phyloP scores from a whole-genome alignment of 2,113 vertebrate genomes.

The Nothoprocta pentlandii region DNA sequence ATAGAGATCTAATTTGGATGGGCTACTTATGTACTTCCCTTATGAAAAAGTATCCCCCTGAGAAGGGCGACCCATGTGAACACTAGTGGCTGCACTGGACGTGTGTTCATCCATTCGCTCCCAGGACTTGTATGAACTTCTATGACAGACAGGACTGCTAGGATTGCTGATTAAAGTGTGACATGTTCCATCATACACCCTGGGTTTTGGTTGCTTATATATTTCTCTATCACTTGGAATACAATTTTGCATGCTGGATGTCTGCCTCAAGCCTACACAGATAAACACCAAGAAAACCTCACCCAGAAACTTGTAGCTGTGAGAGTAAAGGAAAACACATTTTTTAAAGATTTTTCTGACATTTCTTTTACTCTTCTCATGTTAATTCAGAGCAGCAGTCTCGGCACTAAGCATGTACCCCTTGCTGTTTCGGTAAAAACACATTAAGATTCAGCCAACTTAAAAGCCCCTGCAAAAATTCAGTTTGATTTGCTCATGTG shows the following conservation, averaged over 20 bases:
- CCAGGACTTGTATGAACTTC: neutral
- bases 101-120: neutral
- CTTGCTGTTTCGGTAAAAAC: neutral
- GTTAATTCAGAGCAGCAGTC: neutral
- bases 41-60: neutral
- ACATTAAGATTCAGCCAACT: constrained; percentile 15
- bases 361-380: fast-evolving
- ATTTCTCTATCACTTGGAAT: neutral
- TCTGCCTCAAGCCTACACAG: neutral
- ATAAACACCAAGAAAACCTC: neutral
- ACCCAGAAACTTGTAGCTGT: neutral
- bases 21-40: neutral
- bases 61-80: neutral
- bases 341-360: neutral
- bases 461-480: neutral
- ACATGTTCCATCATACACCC: neutral
- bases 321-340: neutral
- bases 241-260: neutral
- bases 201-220: neutral
- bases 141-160: neutral
- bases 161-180: neutral
- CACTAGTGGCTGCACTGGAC: neutral
- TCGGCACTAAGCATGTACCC: neutral
- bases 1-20: neutral
- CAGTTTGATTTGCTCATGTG: constrained; percentile 19